Base-by-base conservation (phyloP, 2,888 invertebrate genomes). In the Fissipunctia ypsillon region DNA sequence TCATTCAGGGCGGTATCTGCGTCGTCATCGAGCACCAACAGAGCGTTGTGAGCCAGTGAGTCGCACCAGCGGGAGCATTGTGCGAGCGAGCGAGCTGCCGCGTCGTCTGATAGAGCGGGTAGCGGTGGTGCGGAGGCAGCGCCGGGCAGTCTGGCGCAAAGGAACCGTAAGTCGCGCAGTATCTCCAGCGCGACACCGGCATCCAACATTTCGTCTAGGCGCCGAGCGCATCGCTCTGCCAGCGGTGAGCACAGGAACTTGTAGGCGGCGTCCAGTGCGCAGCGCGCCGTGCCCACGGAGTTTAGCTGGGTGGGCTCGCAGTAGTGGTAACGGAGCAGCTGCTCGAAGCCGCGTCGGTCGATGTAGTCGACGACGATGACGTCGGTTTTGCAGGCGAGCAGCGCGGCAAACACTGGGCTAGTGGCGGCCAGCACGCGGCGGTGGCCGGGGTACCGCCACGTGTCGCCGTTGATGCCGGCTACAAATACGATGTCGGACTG, bases 201-300 rank as follows among this genome's bases (percentile, higher is more conserved):
- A 74, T 96, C 97, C 45, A 98, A 92, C 91, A 97, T 97, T 72
- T 96, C 96, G 83, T 97, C 97, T 56, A 98, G 95, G 71, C 97
- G 97, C 45, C 96, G 95, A 38, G 97, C 97, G 88, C 98, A 98
- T 74, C 97, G 96, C 80, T 97, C 97, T 3, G 97, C 97, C 67
- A 98, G 95, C 31, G 97, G 97, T 10, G 97, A 96, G 86, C 98
- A 97, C 61, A 98, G 95, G 89, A 98, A 97, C 88, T 97, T 97
- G 89, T 98, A 97, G 35, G 98, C 98, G 2, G 97, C 97, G 81
- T 97, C 97, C 41, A 98, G 96, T 0, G 98, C 97, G 54, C 97
- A 96, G 38, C 98, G 95, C 10, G 98, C 98, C 1, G 97, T 97
- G 22, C 95, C 95, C 16, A 97, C 97, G 0, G 97, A 97, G 83